A percentile compares a stretch with the other conserved stretches of the same genome.
phyloP scores from a whole-genome alignment of 1,140 invertebrate genomes.

The Drosophila sp. region DNA sequence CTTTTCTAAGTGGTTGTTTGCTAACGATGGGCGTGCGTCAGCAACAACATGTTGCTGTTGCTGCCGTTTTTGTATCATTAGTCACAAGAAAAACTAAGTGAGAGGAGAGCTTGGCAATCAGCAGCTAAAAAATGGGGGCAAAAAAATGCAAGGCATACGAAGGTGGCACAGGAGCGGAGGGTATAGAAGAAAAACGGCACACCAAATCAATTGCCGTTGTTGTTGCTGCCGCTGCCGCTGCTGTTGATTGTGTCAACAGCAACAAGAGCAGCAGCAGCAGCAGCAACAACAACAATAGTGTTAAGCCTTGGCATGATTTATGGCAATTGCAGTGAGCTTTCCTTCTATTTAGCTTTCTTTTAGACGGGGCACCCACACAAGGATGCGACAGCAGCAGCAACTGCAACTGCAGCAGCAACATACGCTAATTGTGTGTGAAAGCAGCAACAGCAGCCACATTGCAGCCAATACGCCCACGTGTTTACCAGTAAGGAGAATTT shows the following conservation, averaged over 20 bases:
- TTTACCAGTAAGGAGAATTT: slow-evolving; percentile 28
- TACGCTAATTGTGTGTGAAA: slow-evolving; percentile 79
- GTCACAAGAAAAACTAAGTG: slow-evolving; percentile 68
- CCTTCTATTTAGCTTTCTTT: slow-evolving; percentile 58
- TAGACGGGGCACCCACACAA: slow-evolving; percentile 58
- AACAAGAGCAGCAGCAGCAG: slow-evolving; percentile 41
- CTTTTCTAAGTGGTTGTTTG: slow-evolving; percentile 30
- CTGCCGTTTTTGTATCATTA: slow-evolving; percentile 75
- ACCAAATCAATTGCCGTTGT: slow-evolving; percentile 68
- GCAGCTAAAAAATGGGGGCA: slow-evolving; percentile 40
- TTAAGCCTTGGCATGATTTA: slow-evolving; percentile 74
- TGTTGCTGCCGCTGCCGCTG: slow-evolving; percentile 32
- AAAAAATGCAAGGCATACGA: not conserved
- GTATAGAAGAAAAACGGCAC: slow-evolving; percentile 17
- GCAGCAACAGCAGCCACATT: slow-evolving; percentile 53
- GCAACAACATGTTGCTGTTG: slow-evolving; percentile 56
- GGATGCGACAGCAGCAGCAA: slow-evolving; percentile 35
- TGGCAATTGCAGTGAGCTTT: slow-evolving; percentile 67
- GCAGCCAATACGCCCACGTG: slow-evolving; percentile 74
- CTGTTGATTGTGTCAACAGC: slow-evolving; percentile 62
- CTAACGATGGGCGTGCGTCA: slow-evolving; percentile 79
- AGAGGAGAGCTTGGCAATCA: slow-evolving; percentile 70
- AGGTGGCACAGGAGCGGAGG: not conserved
- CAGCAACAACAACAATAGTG: slow-evolving; percentile 64
- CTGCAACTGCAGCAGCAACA: slow-evolving; percentile 33